A percentile compares a stretch with the other conserved stretches of the same genome.
Conservation (phyloP, 2,888 invertebrate genomes). For the Anorthoa munda region DNA sequence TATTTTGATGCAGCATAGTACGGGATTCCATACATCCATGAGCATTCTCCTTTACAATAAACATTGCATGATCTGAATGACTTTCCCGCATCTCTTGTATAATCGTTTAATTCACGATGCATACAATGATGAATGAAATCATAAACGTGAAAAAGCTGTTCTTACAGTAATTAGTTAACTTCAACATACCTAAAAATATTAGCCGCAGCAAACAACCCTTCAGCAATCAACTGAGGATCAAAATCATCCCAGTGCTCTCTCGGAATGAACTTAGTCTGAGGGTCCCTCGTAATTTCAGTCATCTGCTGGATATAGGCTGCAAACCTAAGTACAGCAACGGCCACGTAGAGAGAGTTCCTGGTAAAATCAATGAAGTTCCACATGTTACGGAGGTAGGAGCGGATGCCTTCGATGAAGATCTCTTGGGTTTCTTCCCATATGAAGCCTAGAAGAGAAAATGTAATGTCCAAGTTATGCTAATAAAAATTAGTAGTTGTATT, state of each 20-base stretch:
- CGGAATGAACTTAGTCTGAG: constrained; percentile 93
- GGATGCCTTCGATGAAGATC: constrained; percentile 96
- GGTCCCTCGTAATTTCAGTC: constrained; percentile 93
- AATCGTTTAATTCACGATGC: too few species aligned
- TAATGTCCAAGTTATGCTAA: too few species aligned
- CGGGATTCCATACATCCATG: too few species aligned
- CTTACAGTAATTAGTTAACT: too few species aligned
- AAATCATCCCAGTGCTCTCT: constrained; percentile 97
- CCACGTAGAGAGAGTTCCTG: constrained; percentile 96
- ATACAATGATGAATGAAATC: too few species aligned
- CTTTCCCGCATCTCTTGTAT: too few species aligned
- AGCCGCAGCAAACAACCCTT: constrained; percentile 98
- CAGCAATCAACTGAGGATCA: constrained; percentile 98
- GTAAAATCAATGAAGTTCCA: constrained; percentile 99
- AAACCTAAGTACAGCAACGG: constrained; percentile 92
- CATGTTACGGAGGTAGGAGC: constrained; percentile 96
- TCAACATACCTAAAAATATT: constrained; percentile 95
- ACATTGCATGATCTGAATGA: too few species aligned
- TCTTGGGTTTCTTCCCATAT: constrained; percentile 98
- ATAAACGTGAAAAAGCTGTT: too few species aligned
- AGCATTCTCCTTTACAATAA: too few species aligned
- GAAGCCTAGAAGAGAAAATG: constrained; percentile 91
- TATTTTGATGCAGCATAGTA: too few species aligned
- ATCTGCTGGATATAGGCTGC: constrained; percentile 95
- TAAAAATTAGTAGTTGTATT: too few species aligned